Percentiles rank a stretch among this genome's conserved stretches.
Conservation (phyloP, 1,140 invertebrate species). For the Drosophila micromelanica region DNA sequence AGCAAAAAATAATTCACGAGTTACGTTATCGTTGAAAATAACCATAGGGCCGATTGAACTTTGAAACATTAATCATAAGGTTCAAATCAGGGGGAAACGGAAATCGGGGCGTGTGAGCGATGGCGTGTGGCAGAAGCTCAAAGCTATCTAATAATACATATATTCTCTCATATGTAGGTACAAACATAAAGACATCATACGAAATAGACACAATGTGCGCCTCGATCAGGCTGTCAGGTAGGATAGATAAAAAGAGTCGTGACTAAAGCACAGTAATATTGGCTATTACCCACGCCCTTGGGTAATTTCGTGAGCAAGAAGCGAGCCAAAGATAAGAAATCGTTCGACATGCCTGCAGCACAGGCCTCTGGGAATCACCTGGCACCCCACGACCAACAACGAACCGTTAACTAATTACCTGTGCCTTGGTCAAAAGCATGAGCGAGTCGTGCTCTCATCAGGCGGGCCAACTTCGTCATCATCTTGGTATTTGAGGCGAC, state of each 20-base stretch:
- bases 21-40: conserved; percentile 68
- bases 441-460: background rate
- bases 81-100: conserved; percentile 10
- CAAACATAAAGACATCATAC: conserved; percentile 47
- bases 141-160: conserved; percentile 20
- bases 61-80: conserved; percentile 69
- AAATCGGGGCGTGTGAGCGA: conserved; percentile 9
- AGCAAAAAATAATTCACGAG: conserved; percentile 38
- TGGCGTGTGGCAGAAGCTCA: conserved; percentile 41
- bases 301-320: conserved; percentile 12
- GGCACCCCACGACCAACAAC: conserved; percentile 3
- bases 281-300: conserved; percentile 53
- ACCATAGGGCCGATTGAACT: conserved; percentile 47
- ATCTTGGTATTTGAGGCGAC: conserved; percentile 55
- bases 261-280: conserved; percentile 70
- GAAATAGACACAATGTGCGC: conserved; percentile 5
- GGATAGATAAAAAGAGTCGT: conserved; percentile 46
- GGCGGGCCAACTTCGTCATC: conserved; percentile 45
- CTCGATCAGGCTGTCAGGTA: conserved; percentile 19
- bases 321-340: conserved; percentile 44
- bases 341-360: conserved; percentile 15
- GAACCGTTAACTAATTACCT: conserved; percentile 32
- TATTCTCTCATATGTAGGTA: conserved; percentile 7
- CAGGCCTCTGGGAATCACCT: conserved; percentile 57
- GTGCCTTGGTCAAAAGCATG: conserved; percentile 9